phyloP scores from a whole-genome alignment of 2,888 invertebrate species.

The Agrilus mali region DNA sequence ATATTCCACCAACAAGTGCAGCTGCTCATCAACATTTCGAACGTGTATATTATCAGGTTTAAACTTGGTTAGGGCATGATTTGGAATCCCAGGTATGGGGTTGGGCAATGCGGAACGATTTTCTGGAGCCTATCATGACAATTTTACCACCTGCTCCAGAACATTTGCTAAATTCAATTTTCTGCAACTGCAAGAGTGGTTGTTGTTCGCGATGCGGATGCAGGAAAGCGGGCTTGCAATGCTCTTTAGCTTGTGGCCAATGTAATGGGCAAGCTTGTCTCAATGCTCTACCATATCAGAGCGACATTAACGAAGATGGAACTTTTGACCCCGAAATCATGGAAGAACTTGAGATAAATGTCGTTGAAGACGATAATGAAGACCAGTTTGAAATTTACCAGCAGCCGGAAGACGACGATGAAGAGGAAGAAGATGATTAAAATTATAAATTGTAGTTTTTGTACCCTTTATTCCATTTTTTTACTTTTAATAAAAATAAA shows the following conservation, averaged over 20 bases:
- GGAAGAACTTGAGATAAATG: slow-evolving; percentile 5
- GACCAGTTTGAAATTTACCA: slow-evolving; percentile 5
- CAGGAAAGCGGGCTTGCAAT: slow-evolving; percentile 20
- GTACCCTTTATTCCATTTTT: too few relatives aligned
- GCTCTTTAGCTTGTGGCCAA: slow-evolving; percentile 18
- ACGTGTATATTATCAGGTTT: slow-evolving; percentile 17
- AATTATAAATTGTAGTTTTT: slow-evolving; percentile 3
- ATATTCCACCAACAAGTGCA: slow-evolving; percentile 24
- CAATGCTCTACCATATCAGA: slow-evolving; percentile 5
- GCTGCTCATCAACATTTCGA: slow-evolving; percentile 23
- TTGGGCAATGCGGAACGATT: slow-evolving; percentile 18
- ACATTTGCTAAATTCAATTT: slow-evolving; percentile 16
- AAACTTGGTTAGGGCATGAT: slow-evolving; percentile 17
- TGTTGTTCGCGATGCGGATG: slow-evolving; percentile 20
- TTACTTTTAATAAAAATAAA: too few relatives aligned
- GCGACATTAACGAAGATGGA: slow-evolving; percentile 4
- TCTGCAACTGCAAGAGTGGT: slow-evolving; percentile 19
- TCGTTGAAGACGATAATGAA: slow-evolving; percentile 5
- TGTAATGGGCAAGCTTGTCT: too few relatives aligned
- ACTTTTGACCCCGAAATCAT: slow-evolving; percentile 6
- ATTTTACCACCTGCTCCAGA: slow-evolving; percentile 21
- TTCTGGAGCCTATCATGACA: slow-evolving; percentile 21
- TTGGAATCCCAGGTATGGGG: slow-evolving; percentile 16
- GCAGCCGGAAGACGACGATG: slow-evolving; percentile 5
- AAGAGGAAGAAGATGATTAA: slow-evolving; percentile 6